phyloP scores from a whole-genome alignment of 2,797 vertebrate species.

The Lagorchestes hirsutus region DNA sequence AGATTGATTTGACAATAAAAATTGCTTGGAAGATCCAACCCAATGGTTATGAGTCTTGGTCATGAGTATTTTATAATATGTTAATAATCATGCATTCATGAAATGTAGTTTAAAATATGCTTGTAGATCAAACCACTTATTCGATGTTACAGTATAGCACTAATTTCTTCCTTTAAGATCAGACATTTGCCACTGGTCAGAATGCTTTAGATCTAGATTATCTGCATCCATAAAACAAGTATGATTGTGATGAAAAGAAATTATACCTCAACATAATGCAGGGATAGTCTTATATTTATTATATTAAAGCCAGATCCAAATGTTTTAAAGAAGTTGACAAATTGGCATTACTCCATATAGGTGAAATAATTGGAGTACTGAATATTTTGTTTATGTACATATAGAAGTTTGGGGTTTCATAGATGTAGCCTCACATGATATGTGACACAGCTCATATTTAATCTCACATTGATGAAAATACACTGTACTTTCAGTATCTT shows the following conservation, averaged over 20 bases:
- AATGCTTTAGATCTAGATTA: background rate
- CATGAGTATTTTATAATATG: background rate
- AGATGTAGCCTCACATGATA: background rate
- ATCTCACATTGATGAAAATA: background rate
- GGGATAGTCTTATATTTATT: background rate
- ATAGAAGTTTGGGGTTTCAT: background rate
- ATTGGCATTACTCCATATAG: no score
- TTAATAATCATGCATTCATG: background rate
- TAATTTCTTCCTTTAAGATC: background rate
- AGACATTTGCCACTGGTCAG: background rate
- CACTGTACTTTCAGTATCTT: background rate
- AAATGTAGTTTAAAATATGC: background rate
- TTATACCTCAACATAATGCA: background rate
- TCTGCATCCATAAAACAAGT: background rate
- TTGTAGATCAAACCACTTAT: background rate
- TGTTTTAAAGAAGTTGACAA: background rate
- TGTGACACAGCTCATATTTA: background rate
- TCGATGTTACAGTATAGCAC: background rate
- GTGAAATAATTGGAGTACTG: background rate
- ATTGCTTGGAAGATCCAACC: background rate
- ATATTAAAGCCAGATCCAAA: background rate
- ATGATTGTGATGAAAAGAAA: background rate
- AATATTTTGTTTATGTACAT: slow-evolving; percentile 43
- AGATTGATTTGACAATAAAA: background rate
- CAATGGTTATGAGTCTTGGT: background rate